Evolutionary conservation across 2,113 vertebrate species (phyloP), one percentile per base, ranked within the genome.

Genomic region (Nematolebias whitei): DNA sequence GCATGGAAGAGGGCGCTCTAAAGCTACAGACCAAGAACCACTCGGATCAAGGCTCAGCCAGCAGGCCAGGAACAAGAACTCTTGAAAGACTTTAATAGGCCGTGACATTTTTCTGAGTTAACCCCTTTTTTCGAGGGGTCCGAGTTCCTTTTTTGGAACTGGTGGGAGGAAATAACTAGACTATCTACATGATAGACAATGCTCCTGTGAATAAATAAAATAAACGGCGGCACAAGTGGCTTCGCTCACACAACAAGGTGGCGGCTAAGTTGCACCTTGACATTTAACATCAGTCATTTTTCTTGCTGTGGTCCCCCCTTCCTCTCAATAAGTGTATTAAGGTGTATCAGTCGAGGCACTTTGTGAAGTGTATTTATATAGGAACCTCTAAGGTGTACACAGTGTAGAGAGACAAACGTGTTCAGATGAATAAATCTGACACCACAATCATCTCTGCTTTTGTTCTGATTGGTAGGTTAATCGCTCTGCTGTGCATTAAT

Each of bases 191-290:
- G 55, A 66, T 65, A 75, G 72, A 81, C 75, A 54, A 20, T 18
- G 62, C 72, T 85, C 59, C 71, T 96, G 92, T 97, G 95, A 92
- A 96, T 95, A 95, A 70, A 76, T 72, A 15, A 15, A 41, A 47
- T 20, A 24, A n/a, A 79, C 59, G 48, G 61, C 56, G 70, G 82
- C 82, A 85, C 74, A 80, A 60, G 61, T 61, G 52, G 73, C 74
- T 76, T 60, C 11, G 44, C 87, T 89, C 90, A 90, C 73, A 84
- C 80, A 85, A 85, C 81, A 15, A 79, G 86, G 29, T 40, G 26
- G 71, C 78, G 63, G 79, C 54, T 56, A 44, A 48, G 57, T 73
- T 59, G 65, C 88, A 72, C 73, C 43, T 9, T 87, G 68, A 87
- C 52, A 76, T 84, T 74, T 69, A 5, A 78, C 47, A 79, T 85